phyloP scores from a whole-genome alignment of 2,888 invertebrate species.

The Miltochrista miniata region DNA sequence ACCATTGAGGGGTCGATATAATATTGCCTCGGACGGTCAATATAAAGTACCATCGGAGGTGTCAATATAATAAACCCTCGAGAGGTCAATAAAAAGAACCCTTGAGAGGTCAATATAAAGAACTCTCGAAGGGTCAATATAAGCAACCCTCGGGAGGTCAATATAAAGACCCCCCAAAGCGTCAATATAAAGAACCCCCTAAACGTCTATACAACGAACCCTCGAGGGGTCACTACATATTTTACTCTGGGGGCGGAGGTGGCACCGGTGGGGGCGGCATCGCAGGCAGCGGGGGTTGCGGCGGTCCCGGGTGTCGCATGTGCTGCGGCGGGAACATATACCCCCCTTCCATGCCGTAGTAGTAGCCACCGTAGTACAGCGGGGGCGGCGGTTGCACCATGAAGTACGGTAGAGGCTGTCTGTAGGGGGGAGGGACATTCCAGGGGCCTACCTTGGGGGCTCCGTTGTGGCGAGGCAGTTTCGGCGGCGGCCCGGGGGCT shows the following conservation, averaged over 20 bases:
- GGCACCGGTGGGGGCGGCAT: slow-evolving; percentile 69
- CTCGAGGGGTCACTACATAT: background rate
- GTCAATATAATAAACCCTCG: background rate
- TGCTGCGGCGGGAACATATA: slow-evolving; percentile 80
- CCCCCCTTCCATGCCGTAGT: slow-evolving; percentile 32
- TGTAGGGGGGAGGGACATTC: slow-evolving; percentile 64
- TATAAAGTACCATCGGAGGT: too few species aligned
- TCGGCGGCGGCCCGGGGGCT: slow-evolving; percentile 55
- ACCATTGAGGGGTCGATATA: background rate
- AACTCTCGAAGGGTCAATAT: background rate
- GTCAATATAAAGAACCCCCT: background rate
- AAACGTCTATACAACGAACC: background rate
- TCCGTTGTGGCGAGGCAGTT: slow-evolving; percentile 70
- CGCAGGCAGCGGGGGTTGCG: slow-evolving; percentile 50
- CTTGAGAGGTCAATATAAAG: too few species aligned
- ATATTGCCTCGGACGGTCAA: too few species aligned
- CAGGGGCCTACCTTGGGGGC: slow-evolving; percentile 73
- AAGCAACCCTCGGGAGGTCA: background rate
- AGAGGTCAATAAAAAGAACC: too few species aligned
- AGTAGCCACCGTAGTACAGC: slow-evolving; percentile 65
- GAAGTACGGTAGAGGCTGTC: slow-evolving; percentile 64
- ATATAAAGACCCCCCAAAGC: background rate
- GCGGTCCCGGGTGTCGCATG: slow-evolving; percentile 23
- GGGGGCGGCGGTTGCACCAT: slow-evolving; percentile 74
- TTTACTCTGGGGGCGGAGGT: slow-evolving; percentile 84